Conservation (phyloP, 2,113 vertebrate genomes). For the Ramphastos sulfuratus region DNA sequence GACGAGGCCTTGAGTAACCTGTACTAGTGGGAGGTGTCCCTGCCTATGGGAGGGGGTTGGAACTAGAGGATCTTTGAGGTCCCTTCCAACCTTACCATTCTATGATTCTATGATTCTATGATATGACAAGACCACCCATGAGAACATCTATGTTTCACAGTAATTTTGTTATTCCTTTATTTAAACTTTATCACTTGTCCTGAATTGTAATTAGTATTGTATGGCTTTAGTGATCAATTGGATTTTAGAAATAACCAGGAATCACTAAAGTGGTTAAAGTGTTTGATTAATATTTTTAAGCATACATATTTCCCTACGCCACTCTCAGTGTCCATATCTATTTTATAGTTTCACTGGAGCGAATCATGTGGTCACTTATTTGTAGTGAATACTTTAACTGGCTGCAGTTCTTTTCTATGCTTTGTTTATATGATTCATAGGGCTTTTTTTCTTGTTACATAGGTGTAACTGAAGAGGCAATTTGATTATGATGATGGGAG, state of each 20-base stretch:
- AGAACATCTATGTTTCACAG: neutral
- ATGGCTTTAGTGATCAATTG: neutral
- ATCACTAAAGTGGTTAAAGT: neutral
- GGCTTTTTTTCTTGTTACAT: neutral
- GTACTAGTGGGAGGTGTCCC: too few relatives aligned
- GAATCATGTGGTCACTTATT: neutral
- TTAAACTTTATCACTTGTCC: neutral
- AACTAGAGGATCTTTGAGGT: too few relatives aligned
- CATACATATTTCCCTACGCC: neutral
- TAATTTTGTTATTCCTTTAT: neutral
- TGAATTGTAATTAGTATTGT: neutral
- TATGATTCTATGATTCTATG: too few relatives aligned
- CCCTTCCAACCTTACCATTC: too few relatives aligned
- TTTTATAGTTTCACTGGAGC: neutral
- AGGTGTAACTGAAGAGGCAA: neutral
- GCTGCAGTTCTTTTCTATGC: neutral
- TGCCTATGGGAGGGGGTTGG: too few relatives aligned
- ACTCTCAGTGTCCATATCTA: neutral
- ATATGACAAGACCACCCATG: neutral
- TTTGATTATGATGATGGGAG: neutral
- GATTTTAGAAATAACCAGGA: neutral
- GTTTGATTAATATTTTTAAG: neutral
- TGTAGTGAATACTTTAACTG: neutral
- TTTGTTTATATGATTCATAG: neutral
- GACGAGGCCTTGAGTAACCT: too few relatives aligned